These are phyloP conservation scores for Listrodromus nycthemerus DNA, from an alignment of 2,888 invertebrate genomes.

Conservation along the genomic window DNA sequence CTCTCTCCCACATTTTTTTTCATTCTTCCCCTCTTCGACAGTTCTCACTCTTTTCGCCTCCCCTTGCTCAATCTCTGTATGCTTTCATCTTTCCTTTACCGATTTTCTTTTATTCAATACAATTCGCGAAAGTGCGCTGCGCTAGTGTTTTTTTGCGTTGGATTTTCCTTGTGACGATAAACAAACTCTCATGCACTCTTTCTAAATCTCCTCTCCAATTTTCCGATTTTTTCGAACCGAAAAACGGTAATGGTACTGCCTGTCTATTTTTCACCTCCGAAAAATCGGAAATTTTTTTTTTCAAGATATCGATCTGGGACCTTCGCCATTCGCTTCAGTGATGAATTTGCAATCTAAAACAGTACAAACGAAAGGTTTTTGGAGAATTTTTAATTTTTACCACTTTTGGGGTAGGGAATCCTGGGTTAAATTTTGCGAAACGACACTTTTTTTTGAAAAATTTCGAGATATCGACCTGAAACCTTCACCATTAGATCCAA, in stretches of 20 bases:
- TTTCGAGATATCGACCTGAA: too few species aligned
- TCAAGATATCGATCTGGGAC: too few species aligned
- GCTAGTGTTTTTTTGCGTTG: conserved; percentile 2
- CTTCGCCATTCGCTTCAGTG: too few species aligned
- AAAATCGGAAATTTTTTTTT: too few species aligned
- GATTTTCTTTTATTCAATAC: conserved; percentile 26
- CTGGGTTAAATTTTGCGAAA: too few species aligned
- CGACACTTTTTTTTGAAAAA: too few species aligned
- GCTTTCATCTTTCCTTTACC: conserved; percentile 34
- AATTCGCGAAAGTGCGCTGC: conserved; percentile 46
- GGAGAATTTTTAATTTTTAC: too few species aligned
- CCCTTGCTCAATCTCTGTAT: conserved; percentile 33
- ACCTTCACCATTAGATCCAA: too few species aligned
- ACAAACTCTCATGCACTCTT: not conserved
- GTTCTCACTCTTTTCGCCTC: conserved; percentile 46
- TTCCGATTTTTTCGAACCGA: not conserved
- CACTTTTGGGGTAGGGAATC: too few species aligned
- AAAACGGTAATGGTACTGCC: not conserved
- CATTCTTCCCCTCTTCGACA: conserved; percentile 49
- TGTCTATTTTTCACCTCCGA: too few species aligned
- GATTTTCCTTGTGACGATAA: conserved; percentile 8
- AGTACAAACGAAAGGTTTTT: too few species aligned
- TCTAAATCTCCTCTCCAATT: not conserved
- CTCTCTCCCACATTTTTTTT: conserved; percentile 58
- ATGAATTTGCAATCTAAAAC: too few species aligned